phyloP scores from a whole-genome alignment of 2,888 invertebrate genomes.

The Sceliomorpha sp. region DNA sequence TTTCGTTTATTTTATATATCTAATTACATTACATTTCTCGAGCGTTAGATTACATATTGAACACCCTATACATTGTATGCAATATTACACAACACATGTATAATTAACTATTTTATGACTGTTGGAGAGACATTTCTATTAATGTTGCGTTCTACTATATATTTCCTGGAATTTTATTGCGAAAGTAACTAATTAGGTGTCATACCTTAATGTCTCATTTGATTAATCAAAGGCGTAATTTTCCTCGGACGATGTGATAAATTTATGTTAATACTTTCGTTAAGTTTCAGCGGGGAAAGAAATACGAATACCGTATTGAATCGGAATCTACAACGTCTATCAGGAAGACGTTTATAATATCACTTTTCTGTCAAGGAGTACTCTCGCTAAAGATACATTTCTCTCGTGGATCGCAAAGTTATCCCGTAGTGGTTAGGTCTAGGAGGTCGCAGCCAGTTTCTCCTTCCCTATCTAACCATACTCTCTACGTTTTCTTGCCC shows the following conservation, averaged over 20 bases:
- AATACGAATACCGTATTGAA: conserved; percentile 37
- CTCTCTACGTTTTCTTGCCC: conserved; percentile 9
- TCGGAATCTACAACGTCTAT: conserved; percentile 45
- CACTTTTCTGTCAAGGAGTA: conserved; percentile 30
- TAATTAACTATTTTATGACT: no score
- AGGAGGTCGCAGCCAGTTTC: conserved; percentile 48
- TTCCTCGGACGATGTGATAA: no score
- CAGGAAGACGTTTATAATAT: conserved; percentile 49
- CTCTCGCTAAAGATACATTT: conserved; percentile 38
- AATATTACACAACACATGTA: no score
- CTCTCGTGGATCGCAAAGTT: conserved; percentile 44
- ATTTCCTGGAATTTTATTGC: background rate
- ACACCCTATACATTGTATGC: no score
- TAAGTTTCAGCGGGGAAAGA: conserved; percentile 15
- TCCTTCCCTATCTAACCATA: conserved; percentile 39
- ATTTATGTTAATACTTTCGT: conserved; percentile 43
- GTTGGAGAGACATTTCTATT: no score
- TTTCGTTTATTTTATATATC: no score
- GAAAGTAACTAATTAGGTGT: no score
- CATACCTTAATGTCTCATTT: no score
- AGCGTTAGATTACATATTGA: no score
- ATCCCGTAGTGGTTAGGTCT: conserved; percentile 31
- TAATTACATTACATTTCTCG: no score
- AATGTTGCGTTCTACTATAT: no score
- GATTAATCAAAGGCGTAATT: no score